These are phyloP conservation scores for Empidonax traillii DNA, from an alignment of 2,113 vertebrate species.

Conservation along the genomic window DNA sequence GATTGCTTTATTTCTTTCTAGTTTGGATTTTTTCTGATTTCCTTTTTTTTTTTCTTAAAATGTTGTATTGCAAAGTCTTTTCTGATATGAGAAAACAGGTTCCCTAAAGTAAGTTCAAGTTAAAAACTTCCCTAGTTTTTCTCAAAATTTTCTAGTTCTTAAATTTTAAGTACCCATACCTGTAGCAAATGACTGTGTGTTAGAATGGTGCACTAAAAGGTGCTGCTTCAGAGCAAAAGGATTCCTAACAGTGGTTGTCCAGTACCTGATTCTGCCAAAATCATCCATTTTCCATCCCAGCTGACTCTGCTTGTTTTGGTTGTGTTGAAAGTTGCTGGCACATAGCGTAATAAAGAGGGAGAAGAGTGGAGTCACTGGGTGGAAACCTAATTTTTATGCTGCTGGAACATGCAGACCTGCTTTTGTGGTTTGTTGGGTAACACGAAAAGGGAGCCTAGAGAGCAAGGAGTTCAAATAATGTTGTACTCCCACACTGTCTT, in stretches of 20 bases:
- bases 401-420: neutral
- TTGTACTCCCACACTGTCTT: neutral
- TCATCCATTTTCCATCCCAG: neutral
- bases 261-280: neutral
- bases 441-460: neutral
- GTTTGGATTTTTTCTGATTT: too few species aligned
- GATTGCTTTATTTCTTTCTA: too few species aligned
- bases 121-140: neutral
- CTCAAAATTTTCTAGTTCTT: neutral
- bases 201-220: neutral
- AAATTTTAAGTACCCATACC: rapidly evolving
- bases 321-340: neutral
- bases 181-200: neutral
- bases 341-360: neutral
- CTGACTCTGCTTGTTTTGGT: neutral
- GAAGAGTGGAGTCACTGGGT: neutral
- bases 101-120: neutral
- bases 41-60: too few species aligned
- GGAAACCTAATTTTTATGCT: neutral
- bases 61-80: neutral
- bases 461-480: neutral
- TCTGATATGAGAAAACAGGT: rapidly evolving
- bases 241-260: neutral
- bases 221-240: neutral
- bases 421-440: neutral